Evolutionary conservation across 2,888 invertebrate species (phyloP).

Genomic region (Thera britannica): DNA sequence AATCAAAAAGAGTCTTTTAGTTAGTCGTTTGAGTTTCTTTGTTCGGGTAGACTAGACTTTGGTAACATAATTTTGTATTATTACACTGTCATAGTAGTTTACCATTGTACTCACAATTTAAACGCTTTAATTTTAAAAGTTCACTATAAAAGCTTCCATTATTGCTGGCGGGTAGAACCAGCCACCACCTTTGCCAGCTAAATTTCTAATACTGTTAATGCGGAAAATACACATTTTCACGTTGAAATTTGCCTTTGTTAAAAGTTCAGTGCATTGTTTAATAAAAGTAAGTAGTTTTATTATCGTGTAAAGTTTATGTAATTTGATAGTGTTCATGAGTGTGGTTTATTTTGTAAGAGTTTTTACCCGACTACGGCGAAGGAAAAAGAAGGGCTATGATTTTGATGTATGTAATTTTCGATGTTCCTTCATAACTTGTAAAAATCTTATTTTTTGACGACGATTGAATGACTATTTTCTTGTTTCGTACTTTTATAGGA

Average conservation of each 20-base stretch:
- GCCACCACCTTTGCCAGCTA: slow-evolving; percentile 13
- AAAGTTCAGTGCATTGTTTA: slow-evolving; percentile 6
- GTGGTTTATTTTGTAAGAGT: neutral
- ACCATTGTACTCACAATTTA: slow-evolving; percentile 19
- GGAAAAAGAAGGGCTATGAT: too few species aligned
- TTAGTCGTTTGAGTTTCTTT: neutral
- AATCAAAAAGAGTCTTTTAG: neutral
- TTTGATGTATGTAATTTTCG: too few species aligned
- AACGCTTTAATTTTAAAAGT: slow-evolving; percentile 25
- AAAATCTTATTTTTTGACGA: too few species aligned
- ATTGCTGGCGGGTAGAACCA: slow-evolving; percentile 22
- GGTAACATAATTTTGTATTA: slow-evolving; percentile 15
- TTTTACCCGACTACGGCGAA: neutral
- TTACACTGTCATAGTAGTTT: slow-evolving; percentile 18
- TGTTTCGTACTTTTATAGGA: too few species aligned
- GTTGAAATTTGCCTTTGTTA: slow-evolving; percentile 13
- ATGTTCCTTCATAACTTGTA: too few species aligned
- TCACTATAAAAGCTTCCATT: slow-evolving; percentile 23
- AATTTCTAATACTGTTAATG: slow-evolving; percentile 18
- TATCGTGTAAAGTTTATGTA: neutral
- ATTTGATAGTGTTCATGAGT: neutral
- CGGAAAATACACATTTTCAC: slow-evolving; percentile 18
- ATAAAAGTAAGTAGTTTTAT: neutral
- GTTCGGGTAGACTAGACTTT: slow-evolving; percentile 1
- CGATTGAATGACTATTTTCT: too few species aligned